Evolutionary conservation across 2,113 vertebrate genomes (phyloP).

Genomic region (Hippocampus mohnikei): DNA sequence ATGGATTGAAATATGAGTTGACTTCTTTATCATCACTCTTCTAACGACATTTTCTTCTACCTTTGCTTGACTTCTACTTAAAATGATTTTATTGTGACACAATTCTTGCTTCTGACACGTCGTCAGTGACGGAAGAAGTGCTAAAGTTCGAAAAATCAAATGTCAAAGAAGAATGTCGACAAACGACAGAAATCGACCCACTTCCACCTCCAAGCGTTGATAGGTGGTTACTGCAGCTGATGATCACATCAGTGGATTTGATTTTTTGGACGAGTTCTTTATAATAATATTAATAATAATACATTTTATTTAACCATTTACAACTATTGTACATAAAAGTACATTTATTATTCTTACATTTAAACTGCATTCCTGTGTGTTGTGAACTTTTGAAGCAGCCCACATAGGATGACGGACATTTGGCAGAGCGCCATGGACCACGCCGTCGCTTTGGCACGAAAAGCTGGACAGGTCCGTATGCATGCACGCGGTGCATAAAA

Average conservation of each 20-base stretch:
- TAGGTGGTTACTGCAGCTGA: neutral
- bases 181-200: neutral
- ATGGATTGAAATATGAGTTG: neutral
- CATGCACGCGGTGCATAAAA: too few relatives aligned
- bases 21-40: too few relatives aligned
- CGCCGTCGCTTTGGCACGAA: constrained; percentile 60
- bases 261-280: too few relatives aligned
- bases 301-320: too few relatives aligned
- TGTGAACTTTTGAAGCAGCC: neutral
- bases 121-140: neutral
- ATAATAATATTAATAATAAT: too few relatives aligned
- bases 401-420: constrained; percentile 57
- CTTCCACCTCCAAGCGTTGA: neutral
- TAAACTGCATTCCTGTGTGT: neutral
- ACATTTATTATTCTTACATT: too few relatives aligned
- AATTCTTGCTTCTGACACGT: neutral
- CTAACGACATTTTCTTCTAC: too few relatives aligned
- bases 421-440: constrained; percentile 72
- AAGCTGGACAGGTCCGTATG: constrained; percentile 57
- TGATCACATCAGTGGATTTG: neutral
- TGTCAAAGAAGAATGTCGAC: neutral
- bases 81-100: neutral
- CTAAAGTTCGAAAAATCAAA: neutral
- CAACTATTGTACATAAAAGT: too few relatives aligned
- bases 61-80: neutral